Conservation (phyloP, 2,888 invertebrate genomes). For the Oscheius sp. region DNA sequence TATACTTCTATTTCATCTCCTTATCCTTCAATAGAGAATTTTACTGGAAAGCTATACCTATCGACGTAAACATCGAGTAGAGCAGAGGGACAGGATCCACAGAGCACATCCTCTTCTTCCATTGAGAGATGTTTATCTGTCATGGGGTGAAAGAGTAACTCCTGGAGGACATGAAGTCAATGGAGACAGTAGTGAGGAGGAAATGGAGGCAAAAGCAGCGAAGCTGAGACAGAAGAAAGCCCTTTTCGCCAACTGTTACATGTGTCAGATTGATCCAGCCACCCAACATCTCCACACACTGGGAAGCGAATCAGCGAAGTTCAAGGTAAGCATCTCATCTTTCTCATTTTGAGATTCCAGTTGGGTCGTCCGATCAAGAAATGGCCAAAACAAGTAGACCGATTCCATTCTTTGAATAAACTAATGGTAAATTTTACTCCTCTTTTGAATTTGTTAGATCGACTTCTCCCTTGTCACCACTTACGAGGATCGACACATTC, state of each 20-base stretch:
- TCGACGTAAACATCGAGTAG: slow-evolving; percentile 33
- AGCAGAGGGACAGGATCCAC: slow-evolving; percentile 42
- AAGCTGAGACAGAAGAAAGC: slow-evolving; percentile 32
- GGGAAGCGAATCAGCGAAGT: slow-evolving; percentile 43
- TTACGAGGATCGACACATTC: slow-evolving; percentile 1
- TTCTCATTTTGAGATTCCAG: background rate
- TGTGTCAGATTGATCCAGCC: slow-evolving; percentile 54
- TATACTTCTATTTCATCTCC: background rate
- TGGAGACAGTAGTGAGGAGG: slow-evolving; percentile 47
- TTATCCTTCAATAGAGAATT: background rate
- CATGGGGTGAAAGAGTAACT: background rate
- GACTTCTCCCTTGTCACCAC: background rate
- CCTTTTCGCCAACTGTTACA: slow-evolving; percentile 53
- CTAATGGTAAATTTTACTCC: background rate
- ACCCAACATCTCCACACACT: slow-evolving; percentile 56
- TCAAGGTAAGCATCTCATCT: slow-evolving; percentile 19
- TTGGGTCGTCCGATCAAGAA: slow-evolving; percentile 6
- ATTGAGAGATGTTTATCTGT: slow-evolving; percentile 25
- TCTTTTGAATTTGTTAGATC: background rate
- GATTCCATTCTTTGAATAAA: background rate
- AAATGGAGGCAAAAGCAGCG: slow-evolving; percentile 31
- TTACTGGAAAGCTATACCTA: slow-evolving; percentile 42
- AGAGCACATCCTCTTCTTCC: slow-evolving; percentile 47
- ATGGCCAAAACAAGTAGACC: slow-evolving; percentile 4
- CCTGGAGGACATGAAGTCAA: background rate